Evolutionary conservation across 2,888 invertebrate genomes (phyloP), one percentile per base, ranked within the genome.

Genomic region (Agonopterix subpropinquella): DNA sequence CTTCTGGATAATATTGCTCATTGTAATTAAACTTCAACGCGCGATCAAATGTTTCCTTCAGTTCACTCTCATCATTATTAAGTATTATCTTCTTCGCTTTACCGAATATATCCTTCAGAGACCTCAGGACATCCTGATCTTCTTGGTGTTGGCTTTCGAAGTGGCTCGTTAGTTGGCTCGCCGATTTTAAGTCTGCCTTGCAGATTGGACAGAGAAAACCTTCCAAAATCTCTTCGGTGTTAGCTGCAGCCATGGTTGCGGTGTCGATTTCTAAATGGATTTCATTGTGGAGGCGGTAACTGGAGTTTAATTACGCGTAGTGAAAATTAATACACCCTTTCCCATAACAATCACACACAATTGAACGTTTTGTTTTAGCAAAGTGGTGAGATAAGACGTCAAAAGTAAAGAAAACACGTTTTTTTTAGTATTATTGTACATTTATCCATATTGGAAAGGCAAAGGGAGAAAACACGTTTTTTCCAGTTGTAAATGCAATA

Each of bases 171-270:
- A 98, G 89, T 70, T 94, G 93, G 47, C 92, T 90, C 5, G 96
- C 93, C 10, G 96, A 95, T 70, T 95, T 95, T 44, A 97, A 90
- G 77, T 98, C 98, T 41, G 93, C 93, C 84, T 96, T 94, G 70
- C 98, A 98, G 64, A 98, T 96, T 0, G 98, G 98, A 77, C 98
- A 98, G 8, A 98, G 89, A 73, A 98, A 98, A 4, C 98, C 98
- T 80, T 98, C 98, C 53, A 95, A 88, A 60, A 96, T 94, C 65
- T 91, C 90, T 41, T 90, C 90, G 47, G 86, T 89, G 54, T 87
- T 81, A 52, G 80, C 69, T 50, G 78, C 58, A 53, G 88, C 88
- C 88, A 88, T 88, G 43, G 56, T 72, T 57, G 42, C 11, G 11
- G 13, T 46, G 48, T 11, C 11, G 43, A 47, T 58, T 58, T 50